Base-by-base conservation (phyloP, 2,797 vertebrate genomes). In the Podarcis lilfordi region DNA sequence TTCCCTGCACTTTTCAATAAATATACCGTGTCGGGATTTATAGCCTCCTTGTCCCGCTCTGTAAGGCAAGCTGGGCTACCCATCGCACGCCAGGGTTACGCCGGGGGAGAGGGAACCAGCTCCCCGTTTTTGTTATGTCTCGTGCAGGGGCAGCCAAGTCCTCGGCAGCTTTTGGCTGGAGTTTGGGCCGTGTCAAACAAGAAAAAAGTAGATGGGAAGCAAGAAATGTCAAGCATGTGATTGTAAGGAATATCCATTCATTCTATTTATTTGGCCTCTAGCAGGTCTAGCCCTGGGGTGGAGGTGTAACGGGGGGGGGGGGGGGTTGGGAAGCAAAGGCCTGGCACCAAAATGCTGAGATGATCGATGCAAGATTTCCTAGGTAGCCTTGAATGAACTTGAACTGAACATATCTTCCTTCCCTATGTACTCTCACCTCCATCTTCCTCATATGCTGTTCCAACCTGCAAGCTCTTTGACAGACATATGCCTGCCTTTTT, bases 1-100 rank as follows among this genome's bases (percentile, higher is more conserved):
- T 85, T 90, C 37, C 90, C 64, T 61, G 85, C 66, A 71, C 88
- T 89, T 86, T 87, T 89, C 91, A 87, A 25, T 85, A 82, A 85
- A 89, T 90, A 90, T 8, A 59, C 75, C 4, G 0, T 13, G 87
- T 75, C 27, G 3, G 84, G 83, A 89, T 91, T 95, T 90, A 83
- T 50, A 86, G 6, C 37, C 55, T 79, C 69, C 40, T 79, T 64
- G 55, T 21, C 72, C 77, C n/a, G 59, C 35, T 0, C 27, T 13
- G 91, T 77, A 92, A 94, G 0, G 5, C 15, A 88, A 29, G 68
- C 72, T 32, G 50, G 35, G 37, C 35, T 68, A 1, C 29, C 71
- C 80, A n/a, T 40, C 11, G 1, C 0, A 66, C 2, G 72, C 86
- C 91, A 92, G 0, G 0, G 0, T 15, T 61, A n/a, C 35, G 0